These are phyloP conservation scores for Metopolophium dirhodum DNA, from an alignment of 1,140 invertebrate genomes.

Conservation along the genomic window DNA sequence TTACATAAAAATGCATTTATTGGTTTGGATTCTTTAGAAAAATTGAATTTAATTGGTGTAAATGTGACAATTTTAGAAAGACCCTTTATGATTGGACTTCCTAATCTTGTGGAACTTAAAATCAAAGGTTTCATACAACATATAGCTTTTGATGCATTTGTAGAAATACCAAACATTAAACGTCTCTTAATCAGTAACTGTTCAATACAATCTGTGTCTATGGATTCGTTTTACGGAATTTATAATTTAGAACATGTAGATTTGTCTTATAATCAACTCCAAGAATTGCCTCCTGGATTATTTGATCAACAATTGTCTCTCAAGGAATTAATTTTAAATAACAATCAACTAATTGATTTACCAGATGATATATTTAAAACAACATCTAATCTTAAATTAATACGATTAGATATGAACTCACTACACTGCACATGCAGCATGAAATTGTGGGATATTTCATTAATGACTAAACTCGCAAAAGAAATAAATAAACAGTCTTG, in stretches of 20 bases:
- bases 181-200: conserved; percentile 70
- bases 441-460: conserved; percentile 69
- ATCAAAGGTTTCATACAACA: conserved; percentile 67
- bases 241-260: conserved; percentile 69
- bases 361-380: conserved; percentile 68
- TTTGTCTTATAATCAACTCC: conserved; percentile 70
- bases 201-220: conserved; percentile 69
- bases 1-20: conserved; percentile 70
- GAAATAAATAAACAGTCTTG: conserved; percentile 63
- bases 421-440: conserved; percentile 76
- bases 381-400: conserved; percentile 65
- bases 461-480: conserved; percentile 66
- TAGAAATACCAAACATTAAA: conserved; percentile 68
- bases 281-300: conserved; percentile 68
- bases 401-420: conserved; percentile 71
- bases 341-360: conserved; percentile 69
- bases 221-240: conserved; percentile 73
- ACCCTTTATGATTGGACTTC: conserved; percentile 70
- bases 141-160: conserved; percentile 74
- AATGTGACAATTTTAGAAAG: conserved; percentile 68
- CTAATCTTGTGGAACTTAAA: conserved; percentile 65
- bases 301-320: conserved; percentile 70
- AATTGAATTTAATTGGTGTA: conserved; percentile 68
- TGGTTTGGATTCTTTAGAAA: conserved; percentile 67
- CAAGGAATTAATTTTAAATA: conserved; percentile 69